Evolutionary conservation across 1,140 invertebrate genomes (phyloP), one percentile per base, ranked within the genome.

Genomic region (Heliothis virescens): DNA sequence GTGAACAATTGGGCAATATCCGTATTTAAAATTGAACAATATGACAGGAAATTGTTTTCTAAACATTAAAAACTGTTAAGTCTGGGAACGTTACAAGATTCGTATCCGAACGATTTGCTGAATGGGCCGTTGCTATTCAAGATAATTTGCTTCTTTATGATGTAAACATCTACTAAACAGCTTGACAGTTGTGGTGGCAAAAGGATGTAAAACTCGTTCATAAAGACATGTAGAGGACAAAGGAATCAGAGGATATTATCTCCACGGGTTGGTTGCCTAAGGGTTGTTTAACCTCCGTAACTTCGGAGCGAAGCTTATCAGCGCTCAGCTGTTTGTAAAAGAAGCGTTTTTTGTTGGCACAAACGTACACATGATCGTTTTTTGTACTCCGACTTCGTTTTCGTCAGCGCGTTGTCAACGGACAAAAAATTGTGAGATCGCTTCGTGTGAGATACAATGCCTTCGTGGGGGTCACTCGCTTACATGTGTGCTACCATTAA

Each of bases 321-420:
- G 65, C 59, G 79, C 87, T 89, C 87, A 89, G 87, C 87, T 89
- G 87, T 87, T 89, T 85, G 82, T 74, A 73, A 71, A 87, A 81
- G 83, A 80, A 86, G 57, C 79, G 47, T 83, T 84, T 84, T 87
- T 87, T 85, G 60, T 52, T 16, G 21, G 16, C 15, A 55, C 16
- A 21, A 29, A 67, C 55, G 63, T 81, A 82, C 83, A 86, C 79
- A 82, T 84, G 83, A 85, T 80, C 67, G 57, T 79, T 87, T 86
- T 87, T 85, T 87, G 77, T 82, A 71, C 74, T 75, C 29, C 55
- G 72, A 50, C 52, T 80, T 81, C 72, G 55, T 65, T 79, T 72
- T 75, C 77, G 77, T 16, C 82, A 59, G 79, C 60, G 82, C 82
- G 83, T 82, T 73, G 82, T 83, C 79, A 79, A 59, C 52, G 29